Conservation (phyloP, 2,888 invertebrate genomes). For the Tenthredo amoena region DNA sequence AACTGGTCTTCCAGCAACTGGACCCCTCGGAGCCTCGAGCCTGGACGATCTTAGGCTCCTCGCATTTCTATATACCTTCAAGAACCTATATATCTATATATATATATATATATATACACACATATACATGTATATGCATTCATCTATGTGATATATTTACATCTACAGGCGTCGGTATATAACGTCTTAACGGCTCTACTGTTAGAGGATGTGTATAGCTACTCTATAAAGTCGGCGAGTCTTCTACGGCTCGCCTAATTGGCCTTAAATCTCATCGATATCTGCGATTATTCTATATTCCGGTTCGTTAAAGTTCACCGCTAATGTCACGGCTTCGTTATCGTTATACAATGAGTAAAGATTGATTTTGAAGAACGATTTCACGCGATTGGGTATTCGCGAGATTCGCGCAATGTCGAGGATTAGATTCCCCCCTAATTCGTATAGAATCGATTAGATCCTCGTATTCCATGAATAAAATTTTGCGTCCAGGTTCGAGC, state of each 20-base stretch:
- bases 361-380: neutral
- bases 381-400: too few species aligned
- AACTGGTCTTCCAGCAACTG: conserved; percentile 32
- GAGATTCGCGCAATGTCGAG: too few species aligned
- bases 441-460: too few species aligned
- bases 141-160: neutral
- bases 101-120: neutral
- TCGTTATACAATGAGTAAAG: neutral
- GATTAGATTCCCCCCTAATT: too few species aligned
- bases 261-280: conserved; percentile 5
- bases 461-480: neutral
- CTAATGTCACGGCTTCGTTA: neutral
- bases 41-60: neutral
- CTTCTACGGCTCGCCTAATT: neutral
- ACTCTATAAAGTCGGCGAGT: neutral
- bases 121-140: neutral
- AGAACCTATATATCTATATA: neutral
- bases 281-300: neutral
- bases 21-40: neutral
- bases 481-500: too few species aligned
- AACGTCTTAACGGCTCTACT: neutral
- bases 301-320: neutral
- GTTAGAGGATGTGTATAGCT: neutral
- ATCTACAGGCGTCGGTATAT: neutral
- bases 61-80: neutral